Base-by-base conservation (phyloP, 1,140 invertebrate species). In the Saccostrea glomerata region DNA sequence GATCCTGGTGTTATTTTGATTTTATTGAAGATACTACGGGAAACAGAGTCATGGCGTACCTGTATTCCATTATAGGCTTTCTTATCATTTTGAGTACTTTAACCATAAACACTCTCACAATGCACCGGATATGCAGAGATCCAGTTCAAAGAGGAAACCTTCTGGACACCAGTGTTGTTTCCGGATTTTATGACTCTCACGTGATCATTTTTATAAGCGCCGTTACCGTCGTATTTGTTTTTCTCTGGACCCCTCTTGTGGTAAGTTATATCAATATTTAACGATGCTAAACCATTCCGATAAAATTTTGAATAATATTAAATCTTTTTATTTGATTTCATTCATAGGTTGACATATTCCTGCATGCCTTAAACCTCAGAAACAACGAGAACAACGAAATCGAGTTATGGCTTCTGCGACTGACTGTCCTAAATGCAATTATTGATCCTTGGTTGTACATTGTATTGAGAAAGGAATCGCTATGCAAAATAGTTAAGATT, bases 1-100 rank as follows among this genome's bases (percentile, higher is more conserved):
- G 82, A 20, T 84, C 82, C 47, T 84, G 82, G 82, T 84, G 82
- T 54, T 84, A 84, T n/a, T 84, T 84, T 54, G 55, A 84, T 84
- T 84, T 84, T 84, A 40, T 84, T 11, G n/a, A 40, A 0, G 12
- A 84, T 40, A 54, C 25, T 23, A 36, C 40, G 2, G 82, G 82
- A 84, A 84, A 84, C 23, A 11, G n/a, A 11, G n/a, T 54, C 12
- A 84, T 84, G 82, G 54, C 82, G 40, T 84, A 63, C 58, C 17
- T 63, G 17, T 63, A 63, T 63, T 63, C 58, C 58, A 63, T n/a
- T 6, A 63, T 63, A 20, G 58, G 58, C 2, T 63, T 63, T n/a
- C 17, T 63, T 63, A 63, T 63, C 58, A 63, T 63, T 20, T 1
- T 63, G 6, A 0, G 1, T 63, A 63, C 17, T 1, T 20, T 63